Conservation (phyloP, 2,888 invertebrate species). For the Ypsolopha sequella region DNA sequence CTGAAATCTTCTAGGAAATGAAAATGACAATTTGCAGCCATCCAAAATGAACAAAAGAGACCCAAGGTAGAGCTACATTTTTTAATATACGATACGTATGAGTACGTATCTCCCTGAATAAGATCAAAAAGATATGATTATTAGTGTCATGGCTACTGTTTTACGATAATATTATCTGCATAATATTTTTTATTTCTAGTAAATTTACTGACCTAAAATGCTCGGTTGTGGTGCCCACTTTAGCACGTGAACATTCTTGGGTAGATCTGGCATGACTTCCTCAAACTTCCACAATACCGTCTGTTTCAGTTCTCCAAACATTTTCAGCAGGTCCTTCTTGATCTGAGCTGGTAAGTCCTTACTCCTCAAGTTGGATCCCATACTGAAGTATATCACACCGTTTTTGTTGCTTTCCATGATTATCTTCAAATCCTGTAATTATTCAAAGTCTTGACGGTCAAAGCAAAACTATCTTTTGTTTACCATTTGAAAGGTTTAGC, state of each 20-base stretch:
- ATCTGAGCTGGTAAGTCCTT: constrained; percentile 23
- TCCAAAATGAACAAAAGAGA: too few species aligned
- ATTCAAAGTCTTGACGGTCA: neutral
- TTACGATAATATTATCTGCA: too few species aligned
- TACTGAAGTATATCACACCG: constrained; percentile 41
- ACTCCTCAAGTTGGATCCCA: constrained; percentile 37
- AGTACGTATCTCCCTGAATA: too few species aligned
- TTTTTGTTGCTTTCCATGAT: constrained; percentile 29
- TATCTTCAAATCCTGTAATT: constrained; percentile 35
- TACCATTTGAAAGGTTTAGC: too few species aligned
- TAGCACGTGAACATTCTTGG: constrained; percentile 28
- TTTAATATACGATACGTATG: too few species aligned
- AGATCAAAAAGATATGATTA: too few species aligned
- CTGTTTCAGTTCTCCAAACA: constrained; percentile 31
- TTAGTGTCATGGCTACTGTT: too few species aligned
- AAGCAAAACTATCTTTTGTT: too few species aligned
- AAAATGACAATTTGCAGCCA: too few species aligned
- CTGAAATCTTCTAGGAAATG: too few species aligned
- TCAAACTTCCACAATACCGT: constrained; percentile 46
- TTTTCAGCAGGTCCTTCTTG: constrained; percentile 18
- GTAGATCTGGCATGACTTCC: constrained; percentile 18
- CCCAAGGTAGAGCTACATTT: too few species aligned
- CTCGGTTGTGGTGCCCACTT: constrained; percentile 36
- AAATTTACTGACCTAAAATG: constrained; percentile 26
- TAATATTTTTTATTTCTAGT: too few species aligned